A percentile compares a stretch with the other conserved stretches of the same genome.
phyloP scores from a whole-genome alignment of 2,888 invertebrate species.

The Tinea semifulvella region DNA sequence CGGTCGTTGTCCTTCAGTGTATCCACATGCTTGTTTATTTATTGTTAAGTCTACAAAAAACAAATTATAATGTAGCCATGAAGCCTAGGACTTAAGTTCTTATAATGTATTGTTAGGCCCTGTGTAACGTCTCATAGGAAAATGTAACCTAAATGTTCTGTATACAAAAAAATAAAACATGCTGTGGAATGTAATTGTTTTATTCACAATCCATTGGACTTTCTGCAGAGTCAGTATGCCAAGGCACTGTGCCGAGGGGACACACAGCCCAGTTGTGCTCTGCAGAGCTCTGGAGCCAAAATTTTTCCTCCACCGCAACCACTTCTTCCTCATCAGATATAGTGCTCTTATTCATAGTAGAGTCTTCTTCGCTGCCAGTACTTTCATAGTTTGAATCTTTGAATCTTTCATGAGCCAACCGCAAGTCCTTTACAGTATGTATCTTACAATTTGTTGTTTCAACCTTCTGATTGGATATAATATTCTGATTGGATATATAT shows the following conservation, averaged over 20 bases:
- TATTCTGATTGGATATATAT: constrained; percentile 29
- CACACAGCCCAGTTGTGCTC: constrained; percentile 46
- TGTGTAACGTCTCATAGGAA: constrained; percentile 58
- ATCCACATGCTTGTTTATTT: background rate
- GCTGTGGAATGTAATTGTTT: constrained; percentile 38
- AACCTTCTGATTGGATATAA: constrained; percentile 25
- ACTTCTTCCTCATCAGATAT: constrained; percentile 16
- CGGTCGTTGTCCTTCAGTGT: too few relatives aligned
- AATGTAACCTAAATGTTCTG: constrained; percentile 64
- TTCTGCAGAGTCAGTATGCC: constrained; percentile 33
- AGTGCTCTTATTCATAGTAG: background rate
- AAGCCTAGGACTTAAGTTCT: background rate
- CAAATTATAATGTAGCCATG: background rate
- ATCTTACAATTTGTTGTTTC: constrained; percentile 30
- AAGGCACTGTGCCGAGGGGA: constrained; percentile 61
- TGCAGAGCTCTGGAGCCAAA: constrained; percentile 42
- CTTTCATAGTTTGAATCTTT: constrained; percentile 21
- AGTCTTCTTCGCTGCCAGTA: background rate
- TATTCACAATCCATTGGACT: constrained; percentile 18
- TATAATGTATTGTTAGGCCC: constrained; percentile 44
- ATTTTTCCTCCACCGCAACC: constrained; percentile 14
- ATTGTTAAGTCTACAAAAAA: background rate
- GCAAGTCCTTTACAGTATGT: constrained; percentile 54
- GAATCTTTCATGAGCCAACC: constrained; percentile 20
- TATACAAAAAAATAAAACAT: constrained; percentile 58